Evolutionary conservation across 2,888 invertebrate species (phyloP).

Genomic region (Cryptocephalus primarius): DNA sequence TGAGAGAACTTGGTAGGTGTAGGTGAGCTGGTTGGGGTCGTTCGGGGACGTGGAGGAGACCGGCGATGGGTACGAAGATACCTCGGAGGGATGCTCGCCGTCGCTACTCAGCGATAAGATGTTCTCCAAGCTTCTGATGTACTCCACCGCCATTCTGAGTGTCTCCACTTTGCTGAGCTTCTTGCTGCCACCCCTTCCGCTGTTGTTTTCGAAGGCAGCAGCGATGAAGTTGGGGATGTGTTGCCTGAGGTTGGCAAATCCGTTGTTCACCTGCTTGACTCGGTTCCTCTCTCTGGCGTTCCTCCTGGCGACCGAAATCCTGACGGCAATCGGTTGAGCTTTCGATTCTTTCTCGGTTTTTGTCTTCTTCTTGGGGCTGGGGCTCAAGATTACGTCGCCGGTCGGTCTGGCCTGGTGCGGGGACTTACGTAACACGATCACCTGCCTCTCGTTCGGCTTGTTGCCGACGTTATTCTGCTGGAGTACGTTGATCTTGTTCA

Average conservation of each 20-base stretch:
- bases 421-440: constrained; percentile 46
- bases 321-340: constrained; percentile 45
- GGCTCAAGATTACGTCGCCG: constrained; percentile 27
- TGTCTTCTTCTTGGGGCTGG: constrained; percentile 27
- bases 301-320: constrained; percentile 66
- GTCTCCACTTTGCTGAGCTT: constrained; percentile 85
- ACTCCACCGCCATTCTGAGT: constrained; percentile 80
- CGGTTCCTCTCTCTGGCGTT: constrained; percentile 89
- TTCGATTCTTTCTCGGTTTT: constrained; percentile 18
- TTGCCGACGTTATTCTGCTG: constrained; percentile 51
- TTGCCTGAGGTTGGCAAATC: constrained; percentile 76
- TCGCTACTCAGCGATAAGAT: constrained; percentile 43
- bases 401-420: constrained; percentile 30
- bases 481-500: constrained; percentile 51
- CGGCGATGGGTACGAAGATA: constrained; percentile 37
- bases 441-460: constrained; percentile 39
- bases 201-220: constrained; percentile 52
- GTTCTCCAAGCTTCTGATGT: constrained; percentile 72
- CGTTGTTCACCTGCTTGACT: constrained; percentile 86
- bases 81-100: constrained; percentile 18
- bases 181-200: constrained; percentile 57
- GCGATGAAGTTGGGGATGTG: constrained; percentile 80
- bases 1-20: constrained; percentile 28
- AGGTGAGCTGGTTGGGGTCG: constrained; percentile 8
- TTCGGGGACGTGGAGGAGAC: constrained; percentile 24